Conservation (phyloP, 1,140 invertebrate genomes). For the Drosophila kanapiae region DNA sequence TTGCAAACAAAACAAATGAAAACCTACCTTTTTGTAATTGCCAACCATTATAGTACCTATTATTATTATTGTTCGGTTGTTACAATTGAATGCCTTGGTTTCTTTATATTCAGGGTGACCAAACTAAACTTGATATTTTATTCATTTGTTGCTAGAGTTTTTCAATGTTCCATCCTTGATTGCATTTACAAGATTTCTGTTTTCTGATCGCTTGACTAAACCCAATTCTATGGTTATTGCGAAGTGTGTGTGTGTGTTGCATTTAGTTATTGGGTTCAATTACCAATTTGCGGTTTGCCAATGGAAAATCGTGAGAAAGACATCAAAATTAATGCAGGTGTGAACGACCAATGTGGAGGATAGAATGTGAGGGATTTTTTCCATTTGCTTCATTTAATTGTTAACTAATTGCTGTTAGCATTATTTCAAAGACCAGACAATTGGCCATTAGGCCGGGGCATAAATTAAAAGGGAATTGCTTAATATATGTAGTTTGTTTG, state of each 20-base stretch:
- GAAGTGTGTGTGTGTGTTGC: not conserved
- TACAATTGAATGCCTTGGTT: slow-evolving; percentile 48
- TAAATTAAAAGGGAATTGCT: slow-evolving; percentile 14
- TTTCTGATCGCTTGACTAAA: slow-evolving; percentile 76
- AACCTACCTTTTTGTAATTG: slow-evolving; percentile 49
- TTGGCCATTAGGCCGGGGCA: slow-evolving; percentile 7
- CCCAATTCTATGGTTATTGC: slow-evolving; percentile 33
- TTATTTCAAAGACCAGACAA: slow-evolving; percentile 18
- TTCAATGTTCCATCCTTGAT: slow-evolving; percentile 77
- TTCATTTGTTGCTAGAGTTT: slow-evolving; percentile 19
- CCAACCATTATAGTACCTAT: slow-evolving; percentile 25
- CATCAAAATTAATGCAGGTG: slow-evolving; percentile 51
- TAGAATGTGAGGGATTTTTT: slow-evolving; percentile 51
- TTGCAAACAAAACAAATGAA: slow-evolving; percentile 47
- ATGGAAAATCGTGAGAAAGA: slow-evolving; percentile 49
- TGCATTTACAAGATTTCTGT: slow-evolving; percentile 73
- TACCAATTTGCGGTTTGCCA: slow-evolving; percentile 66
- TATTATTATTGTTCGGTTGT: slow-evolving; percentile 44
- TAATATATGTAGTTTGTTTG: slow-evolving; percentile 4
- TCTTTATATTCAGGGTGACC: slow-evolving; percentile 50
- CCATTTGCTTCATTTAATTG: slow-evolving; percentile 32
- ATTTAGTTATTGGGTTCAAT: slow-evolving; percentile 49
- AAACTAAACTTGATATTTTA: slow-evolving; percentile 53
- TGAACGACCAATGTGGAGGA: slow-evolving; percentile 75
- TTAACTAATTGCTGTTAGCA: slow-evolving; percentile 22